A percentile compares a stretch with the other conserved stretches of the same genome.
Conservation (phyloP, 2,797 vertebrate species). For the Emydoidea blandingii region DNA sequence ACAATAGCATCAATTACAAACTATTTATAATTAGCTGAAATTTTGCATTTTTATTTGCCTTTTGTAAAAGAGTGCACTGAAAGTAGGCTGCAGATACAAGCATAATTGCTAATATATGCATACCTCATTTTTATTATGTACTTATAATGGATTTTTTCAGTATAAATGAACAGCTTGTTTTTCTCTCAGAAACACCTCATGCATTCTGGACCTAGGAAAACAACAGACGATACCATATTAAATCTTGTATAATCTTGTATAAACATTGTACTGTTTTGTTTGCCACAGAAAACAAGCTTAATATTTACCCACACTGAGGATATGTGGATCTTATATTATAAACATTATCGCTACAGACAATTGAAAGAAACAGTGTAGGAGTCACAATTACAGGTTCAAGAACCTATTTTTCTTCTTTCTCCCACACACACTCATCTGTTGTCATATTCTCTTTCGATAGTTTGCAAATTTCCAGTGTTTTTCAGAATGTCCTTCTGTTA, state of each 20-base stretch:
- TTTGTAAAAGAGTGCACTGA: neutral
- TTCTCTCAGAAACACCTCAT: neutral
- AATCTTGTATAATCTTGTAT: neutral
- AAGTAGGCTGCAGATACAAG: neutral
- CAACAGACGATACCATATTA: neutral
- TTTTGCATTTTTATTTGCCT: neutral
- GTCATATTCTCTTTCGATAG: constrained; percentile 71
- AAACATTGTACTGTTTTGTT: constrained; percentile 38
- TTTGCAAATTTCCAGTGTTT: constrained; percentile 72
- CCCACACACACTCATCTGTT: constrained; percentile 75
- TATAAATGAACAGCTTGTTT: constrained; percentile 19
- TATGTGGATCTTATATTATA: constrained; percentile 68
- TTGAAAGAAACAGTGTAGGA: constrained; percentile 81
- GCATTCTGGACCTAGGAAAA: neutral
- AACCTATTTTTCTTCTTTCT: constrained; percentile 78
- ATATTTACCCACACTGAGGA: constrained; percentile 27
- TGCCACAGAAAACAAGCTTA: constrained; percentile 41
- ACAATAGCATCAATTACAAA: neutral
- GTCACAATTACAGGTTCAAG: constrained; percentile 82
- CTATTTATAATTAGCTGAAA: neutral
- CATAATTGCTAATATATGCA: neutral
- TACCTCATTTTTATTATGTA: neutral
- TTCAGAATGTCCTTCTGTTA: constrained; percentile 58
- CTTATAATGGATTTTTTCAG: neutral
- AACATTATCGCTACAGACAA: constrained; percentile 71